Evolutionary conservation across 2,888 invertebrate genomes (phyloP), one percentile per base, ranked within the genome.

Genomic region (Cotesia congregata): DNA sequence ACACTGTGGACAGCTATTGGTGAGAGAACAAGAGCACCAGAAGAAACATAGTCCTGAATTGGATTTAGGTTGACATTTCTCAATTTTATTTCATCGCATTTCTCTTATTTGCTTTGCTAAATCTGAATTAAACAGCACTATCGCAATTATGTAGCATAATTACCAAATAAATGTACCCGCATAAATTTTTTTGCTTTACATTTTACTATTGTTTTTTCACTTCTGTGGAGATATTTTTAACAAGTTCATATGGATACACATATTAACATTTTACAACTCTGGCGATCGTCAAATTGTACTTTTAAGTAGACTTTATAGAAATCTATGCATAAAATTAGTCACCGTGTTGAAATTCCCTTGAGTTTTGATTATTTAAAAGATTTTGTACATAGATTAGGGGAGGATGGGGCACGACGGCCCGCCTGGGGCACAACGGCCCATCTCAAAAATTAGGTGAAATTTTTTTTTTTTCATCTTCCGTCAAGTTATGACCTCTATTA

Each of bases 31-130:
- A 72, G 71, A 17, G 62, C 71, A 40, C 40, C 4, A 71, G n/a
- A 30, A 60, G 12, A 72, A 17, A 30, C 20, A 72, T 30, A 72
- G 17, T n/a, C 30, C 20, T 72, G 65, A 72, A 72, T 72, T 65
- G 30, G 30, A 72, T 65, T 72, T 72, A 72, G 41, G 20, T 17
- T 65, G 64, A 50, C 41, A 65, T 72, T 72, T 60, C 71, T 72
- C 61, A 38, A 62, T 12, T n/a, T 9, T 20, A 5, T 62, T 15
- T 62, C 6, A 30, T 15, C n/a, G 15, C 15, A 39, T 72, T n/a
- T 72, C 62, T 38, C 17, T 12, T 30, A 9, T 62, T n/a, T 60
- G 15, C 62, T 72, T 2, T 6, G 20, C 20, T n/a, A 69, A 7
- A 50, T 50, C 1, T 50, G 50, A 50, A 50, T 50, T 50, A 12